A percentile compares a stretch with the other conserved stretches of the same genome.
phyloP scores from a whole-genome alignment of 2,113 vertebrate genomes.

The Eublepharis macularius region DNA sequence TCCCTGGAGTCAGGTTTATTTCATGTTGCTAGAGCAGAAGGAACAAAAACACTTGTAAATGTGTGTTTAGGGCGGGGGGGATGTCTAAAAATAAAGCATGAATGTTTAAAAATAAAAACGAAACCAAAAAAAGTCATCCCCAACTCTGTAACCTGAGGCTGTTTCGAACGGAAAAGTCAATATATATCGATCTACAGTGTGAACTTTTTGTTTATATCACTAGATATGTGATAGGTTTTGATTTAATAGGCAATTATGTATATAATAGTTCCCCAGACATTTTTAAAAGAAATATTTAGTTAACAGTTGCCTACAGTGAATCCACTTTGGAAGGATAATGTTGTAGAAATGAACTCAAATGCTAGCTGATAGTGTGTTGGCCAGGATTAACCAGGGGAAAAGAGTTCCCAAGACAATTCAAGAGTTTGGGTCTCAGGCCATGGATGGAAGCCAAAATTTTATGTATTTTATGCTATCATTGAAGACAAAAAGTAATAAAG shows the following conservation, averaged over 20 bases:
- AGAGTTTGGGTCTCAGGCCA: too few species aligned
- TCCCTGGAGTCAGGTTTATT: background rate
- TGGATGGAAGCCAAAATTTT: too few species aligned
- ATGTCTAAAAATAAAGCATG: slow-evolving; percentile 30
- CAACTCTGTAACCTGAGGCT: slow-evolving; percentile 38
- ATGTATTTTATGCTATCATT: too few species aligned
- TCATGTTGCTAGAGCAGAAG: slow-evolving; percentile 16
- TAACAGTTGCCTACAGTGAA: background rate
- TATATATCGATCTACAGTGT: slow-evolving; percentile 56
- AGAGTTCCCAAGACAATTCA: too few species aligned
- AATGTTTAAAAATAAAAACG: slow-evolving; percentile 28
- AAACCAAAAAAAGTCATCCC: slow-evolving; percentile 30
- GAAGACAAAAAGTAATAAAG: too few species aligned
- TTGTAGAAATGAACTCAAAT: slow-evolving; percentile 5
- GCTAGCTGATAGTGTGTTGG: slow-evolving; percentile 1
- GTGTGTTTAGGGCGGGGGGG: background rate
- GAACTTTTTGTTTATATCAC: slow-evolving; percentile 42
- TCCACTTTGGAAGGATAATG: slow-evolving; percentile 36
- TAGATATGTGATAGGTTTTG: slow-evolving; percentile 36
- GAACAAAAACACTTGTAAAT: slow-evolving; percentile 30
- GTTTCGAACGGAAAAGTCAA: slow-evolving; percentile 56
- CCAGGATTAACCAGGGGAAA: background rate
- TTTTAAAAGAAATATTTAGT: background rate
- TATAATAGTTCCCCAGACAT: background rate
- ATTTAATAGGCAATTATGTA: slow-evolving; percentile 25